Evolutionary conservation across 2,113 vertebrate species (phyloP).

Genomic region (Brienomyrus brachyistius): DNA sequence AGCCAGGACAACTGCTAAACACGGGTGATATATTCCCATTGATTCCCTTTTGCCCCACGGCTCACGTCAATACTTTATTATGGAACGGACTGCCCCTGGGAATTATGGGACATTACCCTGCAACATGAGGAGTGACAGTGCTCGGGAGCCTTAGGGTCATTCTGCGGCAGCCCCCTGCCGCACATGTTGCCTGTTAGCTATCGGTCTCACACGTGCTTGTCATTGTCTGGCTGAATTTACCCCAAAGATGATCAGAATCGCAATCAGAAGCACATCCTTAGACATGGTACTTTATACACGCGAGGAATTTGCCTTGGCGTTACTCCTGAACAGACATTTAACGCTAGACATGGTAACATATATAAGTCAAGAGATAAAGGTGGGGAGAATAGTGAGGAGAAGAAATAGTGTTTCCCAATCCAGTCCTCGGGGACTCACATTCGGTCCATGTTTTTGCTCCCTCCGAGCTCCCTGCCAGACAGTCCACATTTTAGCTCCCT

Average conservation of each 20-base stretch:
- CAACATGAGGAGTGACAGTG: constrained; percentile 7
- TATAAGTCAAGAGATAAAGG: not conserved
- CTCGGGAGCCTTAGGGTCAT: not conserved
- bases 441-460: no score
- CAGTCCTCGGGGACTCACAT: no score
- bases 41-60: not conserved
- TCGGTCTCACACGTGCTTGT: not conserved
- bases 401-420: not conserved
- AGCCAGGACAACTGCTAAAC: not conserved
- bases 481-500: no score
- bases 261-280: not conserved
- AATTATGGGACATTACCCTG: not conserved
- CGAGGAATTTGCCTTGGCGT: not conserved
- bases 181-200: not conserved
- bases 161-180: not conserved
- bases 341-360: not conserved
- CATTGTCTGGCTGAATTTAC: not conserved
- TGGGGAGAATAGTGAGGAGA: not conserved
- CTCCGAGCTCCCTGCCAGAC: no score
- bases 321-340: not conserved
- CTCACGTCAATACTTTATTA: not conserved
- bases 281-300: not conserved
- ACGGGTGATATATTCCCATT: not conserved
- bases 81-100: not conserved
- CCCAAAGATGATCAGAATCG: not conserved